Percentiles rank a stretch among this genome's conserved stretches.
These are phyloP conservation scores for Myrmecophaga tridactyla DNA, from an alignment of 2,113 vertebrate species.

Conservation along the genomic window DNA sequence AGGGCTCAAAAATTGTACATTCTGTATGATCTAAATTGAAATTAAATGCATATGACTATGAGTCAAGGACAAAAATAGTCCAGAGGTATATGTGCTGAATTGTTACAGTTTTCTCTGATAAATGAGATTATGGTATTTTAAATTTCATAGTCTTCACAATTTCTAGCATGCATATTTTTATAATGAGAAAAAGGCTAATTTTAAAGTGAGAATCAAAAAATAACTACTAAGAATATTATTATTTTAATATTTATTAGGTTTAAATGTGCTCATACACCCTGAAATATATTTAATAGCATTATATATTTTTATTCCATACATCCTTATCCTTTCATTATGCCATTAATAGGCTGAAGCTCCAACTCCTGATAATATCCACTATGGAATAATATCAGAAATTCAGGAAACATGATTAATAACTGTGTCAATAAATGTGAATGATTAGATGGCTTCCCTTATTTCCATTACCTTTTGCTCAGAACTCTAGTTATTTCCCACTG, in stretches of 20 bases:
- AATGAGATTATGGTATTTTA: background rate
- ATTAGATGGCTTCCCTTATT: background rate
- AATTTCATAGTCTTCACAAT: background rate
- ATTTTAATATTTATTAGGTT: background rate
- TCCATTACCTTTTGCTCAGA: slow-evolving; percentile 6
- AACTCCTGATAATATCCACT: background rate
- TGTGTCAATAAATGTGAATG: background rate
- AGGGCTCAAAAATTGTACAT: background rate
- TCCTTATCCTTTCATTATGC: too few species aligned
- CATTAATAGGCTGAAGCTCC: background rate
- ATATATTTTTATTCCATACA: background rate
- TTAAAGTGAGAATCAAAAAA: background rate
- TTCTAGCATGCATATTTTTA: background rate
- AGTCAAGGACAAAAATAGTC: background rate
- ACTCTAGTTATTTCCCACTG: background rate
- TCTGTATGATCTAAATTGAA: too few species aligned
- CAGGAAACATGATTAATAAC: background rate
- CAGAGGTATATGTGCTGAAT: background rate
- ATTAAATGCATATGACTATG: background rate
- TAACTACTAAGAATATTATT: background rate
- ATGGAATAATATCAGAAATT: background rate
- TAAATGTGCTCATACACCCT: background rate
- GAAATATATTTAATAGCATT: rapidly evolving
- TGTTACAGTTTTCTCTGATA: background rate
- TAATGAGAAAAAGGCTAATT: background rate